Percentiles rank a stretch among this genome's conserved stretches.
Evolutionary conservation across 1,140 invertebrate species (phyloP).

Genomic region (Oedothorax gibbosus): DNA sequence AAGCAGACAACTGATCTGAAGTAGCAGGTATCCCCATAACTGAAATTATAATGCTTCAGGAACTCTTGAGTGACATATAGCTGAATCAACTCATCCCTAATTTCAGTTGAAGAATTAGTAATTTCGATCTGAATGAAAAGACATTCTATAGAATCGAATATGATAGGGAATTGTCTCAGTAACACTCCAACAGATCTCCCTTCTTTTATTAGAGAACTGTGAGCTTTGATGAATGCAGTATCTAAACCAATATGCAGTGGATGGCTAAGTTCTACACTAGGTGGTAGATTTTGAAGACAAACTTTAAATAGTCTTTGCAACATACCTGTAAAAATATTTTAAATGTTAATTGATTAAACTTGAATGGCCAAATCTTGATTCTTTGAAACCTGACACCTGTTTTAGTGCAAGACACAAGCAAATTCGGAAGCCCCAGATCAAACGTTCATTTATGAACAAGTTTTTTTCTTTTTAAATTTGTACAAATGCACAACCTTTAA

Average conservation of each 20-base stretch:
- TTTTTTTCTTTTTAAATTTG: too few species aligned
- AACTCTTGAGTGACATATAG: constrained; percentile 46
- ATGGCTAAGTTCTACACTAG: background rate
- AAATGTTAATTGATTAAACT: background rate
- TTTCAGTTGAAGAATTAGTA: background rate
- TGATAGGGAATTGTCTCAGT: constrained; percentile 2
- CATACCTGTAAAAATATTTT: constrained; percentile 15
- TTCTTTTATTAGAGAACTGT: background rate
- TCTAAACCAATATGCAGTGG: constrained; percentile 25
- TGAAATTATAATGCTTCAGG: constrained; percentile 42
- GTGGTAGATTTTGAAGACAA: background rate
- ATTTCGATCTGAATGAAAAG: constrained; percentile 23
- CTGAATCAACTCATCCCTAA: background rate
- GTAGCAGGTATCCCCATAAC: constrained; percentile 1
- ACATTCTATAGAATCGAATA: constrained; percentile 13
- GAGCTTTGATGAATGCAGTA: background rate
- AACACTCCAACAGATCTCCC: constrained; percentile 7
- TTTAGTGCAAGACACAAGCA: too few species aligned
- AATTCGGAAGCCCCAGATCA: too few species aligned
- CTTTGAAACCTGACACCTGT: too few species aligned
- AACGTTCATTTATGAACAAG: too few species aligned
- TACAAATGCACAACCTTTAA: too few species aligned
- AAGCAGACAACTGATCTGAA: constrained; percentile 35
- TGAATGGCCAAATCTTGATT: too few species aligned
- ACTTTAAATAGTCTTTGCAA: constrained; percentile 28